Conservation (phyloP, 23 tunicate genomes). For the Ciona savignyi region DNA sequence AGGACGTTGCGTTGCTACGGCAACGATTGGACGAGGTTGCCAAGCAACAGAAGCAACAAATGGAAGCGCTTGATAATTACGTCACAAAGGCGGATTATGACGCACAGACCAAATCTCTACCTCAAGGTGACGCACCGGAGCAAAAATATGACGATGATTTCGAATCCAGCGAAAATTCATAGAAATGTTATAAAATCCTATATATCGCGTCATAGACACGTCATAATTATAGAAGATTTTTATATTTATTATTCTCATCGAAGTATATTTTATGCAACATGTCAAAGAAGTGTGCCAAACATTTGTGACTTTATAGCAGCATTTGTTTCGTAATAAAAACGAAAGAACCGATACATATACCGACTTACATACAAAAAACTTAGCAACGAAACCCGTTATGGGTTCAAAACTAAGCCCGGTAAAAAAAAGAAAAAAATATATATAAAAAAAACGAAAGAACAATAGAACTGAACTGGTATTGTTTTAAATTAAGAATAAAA, state of each 20-base stretch:
- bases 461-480: too few relatives aligned
- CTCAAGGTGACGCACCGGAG: too few relatives aligned
- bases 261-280: not conserved
- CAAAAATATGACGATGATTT: conserved; percentile 39
- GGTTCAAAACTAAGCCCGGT: too few relatives aligned
- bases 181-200: too few relatives aligned
- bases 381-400: too few relatives aligned
- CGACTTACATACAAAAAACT: too few relatives aligned
- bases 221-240: not conserved
- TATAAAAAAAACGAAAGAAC: too few relatives aligned
- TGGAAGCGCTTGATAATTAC: conserved; percentile 42
- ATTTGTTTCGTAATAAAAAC: not conserved
- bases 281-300: not conserved
- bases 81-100: too few relatives aligned
- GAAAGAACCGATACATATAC: too few relatives aligned
- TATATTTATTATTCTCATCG: not conserved
- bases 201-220: not conserved
- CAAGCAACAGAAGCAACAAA: conserved; percentile 41
- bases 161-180: conserved; percentile 1
- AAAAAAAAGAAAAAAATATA: too few relatives aligned
- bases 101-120: too few relatives aligned
- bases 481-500: too few relatives aligned
- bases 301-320: not conserved
- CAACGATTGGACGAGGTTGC: conserved; percentile 54
- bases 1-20: conserved; percentile 37